Evolutionary conservation across 37 sponge, comb jelly and placozoan genomes (phyloP), one percentile per base, ranked within the genome.

Genomic region (Spongia lamella): DNA sequence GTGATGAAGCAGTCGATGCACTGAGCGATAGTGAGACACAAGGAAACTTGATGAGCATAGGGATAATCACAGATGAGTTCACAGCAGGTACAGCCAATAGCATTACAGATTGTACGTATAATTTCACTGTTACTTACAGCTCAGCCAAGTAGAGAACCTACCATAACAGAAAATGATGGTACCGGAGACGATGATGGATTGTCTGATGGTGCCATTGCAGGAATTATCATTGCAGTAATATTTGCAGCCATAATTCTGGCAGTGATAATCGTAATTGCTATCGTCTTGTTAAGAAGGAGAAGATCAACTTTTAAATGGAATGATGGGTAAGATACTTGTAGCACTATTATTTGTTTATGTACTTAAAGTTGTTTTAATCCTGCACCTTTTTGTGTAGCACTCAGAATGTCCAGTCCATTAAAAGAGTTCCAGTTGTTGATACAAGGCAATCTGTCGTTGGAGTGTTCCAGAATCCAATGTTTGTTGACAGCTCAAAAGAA

Each of bases 61-160:
- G 77, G 19, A 86, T 61, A 49, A 73, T 66, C 25, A 75, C 69
- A 4, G 56, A 31, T 1, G 73, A 53, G 2, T 84, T 84, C 38
- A 22, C 59, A 33, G 61, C 53, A 1, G 25, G 38, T 0, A 53
- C 49, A 9, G 47, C 9, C 9, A 43, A 5, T 13, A 43, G 9
- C 5, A 13, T 13, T 5, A 43, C 9, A 43, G 20, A 61, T 17
- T 3, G 3, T 4, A 58, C 22, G 59, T 1, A 32, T 22, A 24
- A 16, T 64, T 2, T 36, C 63, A 26, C 34, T 2, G 14, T 43
- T 43, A 13, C 47, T 43, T 43, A 43, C 47, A 43, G 47, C 9
- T 43, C 47, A 43, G 9, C 47, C 47, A 43, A 5, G 7, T 9
- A 43, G 5, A 43, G 47, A 43, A n/a, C n/a, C n/a, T n/a, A n/a